phyloP scores from a whole-genome alignment of 1,140 invertebrate species.

The Drosophila grimshawi region DNA sequence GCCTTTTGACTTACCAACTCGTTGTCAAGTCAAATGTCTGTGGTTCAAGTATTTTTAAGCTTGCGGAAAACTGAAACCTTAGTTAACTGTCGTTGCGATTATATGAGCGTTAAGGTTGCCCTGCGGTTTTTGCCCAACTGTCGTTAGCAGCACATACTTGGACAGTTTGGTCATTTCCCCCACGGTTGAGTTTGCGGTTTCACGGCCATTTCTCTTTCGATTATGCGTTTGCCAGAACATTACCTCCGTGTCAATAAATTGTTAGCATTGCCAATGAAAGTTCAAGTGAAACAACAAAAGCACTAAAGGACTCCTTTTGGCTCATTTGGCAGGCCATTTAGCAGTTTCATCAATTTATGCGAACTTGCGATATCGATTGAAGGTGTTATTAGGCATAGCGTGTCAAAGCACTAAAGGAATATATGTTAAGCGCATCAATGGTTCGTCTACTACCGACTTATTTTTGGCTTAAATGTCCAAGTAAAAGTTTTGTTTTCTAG shows the following conservation, averaged over 20 bases:
- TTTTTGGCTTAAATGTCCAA: neutral
- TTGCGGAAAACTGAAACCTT: constrained; percentile 40
- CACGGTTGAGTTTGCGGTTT: constrained; percentile 4
- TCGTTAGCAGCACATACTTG: constrained; percentile 13
- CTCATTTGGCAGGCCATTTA: constrained; percentile 37
- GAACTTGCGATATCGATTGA: constrained; percentile 50
- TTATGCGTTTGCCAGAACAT: constrained; percentile 38
- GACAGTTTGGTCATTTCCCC: constrained; percentile 10
- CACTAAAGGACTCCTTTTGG: constrained; percentile 44
- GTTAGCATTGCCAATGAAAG: constrained; percentile 20
- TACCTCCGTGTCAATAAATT: constrained; percentile 30
- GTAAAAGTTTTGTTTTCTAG: constrained; percentile 1
- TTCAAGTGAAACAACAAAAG: constrained; percentile 20
- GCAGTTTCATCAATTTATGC: constrained; percentile 57
- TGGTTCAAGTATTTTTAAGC: constrained; percentile 3
- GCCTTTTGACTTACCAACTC: neutral
- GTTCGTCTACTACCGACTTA: constrained; percentile 12
- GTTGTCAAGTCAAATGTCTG: neutral
- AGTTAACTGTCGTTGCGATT: constrained; percentile 57
- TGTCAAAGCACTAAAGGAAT: constrained; percentile 30
- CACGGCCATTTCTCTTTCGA: constrained; percentile 57
- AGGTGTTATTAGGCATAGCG: constrained; percentile 46
- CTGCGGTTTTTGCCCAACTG: constrained; percentile 38
- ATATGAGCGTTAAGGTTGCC: constrained; percentile 30
- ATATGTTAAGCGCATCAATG: constrained; percentile 39